Evolutionary conservation across 2,113 vertebrate genomes (phyloP).

Genomic region (Corapipo altera): DNA sequence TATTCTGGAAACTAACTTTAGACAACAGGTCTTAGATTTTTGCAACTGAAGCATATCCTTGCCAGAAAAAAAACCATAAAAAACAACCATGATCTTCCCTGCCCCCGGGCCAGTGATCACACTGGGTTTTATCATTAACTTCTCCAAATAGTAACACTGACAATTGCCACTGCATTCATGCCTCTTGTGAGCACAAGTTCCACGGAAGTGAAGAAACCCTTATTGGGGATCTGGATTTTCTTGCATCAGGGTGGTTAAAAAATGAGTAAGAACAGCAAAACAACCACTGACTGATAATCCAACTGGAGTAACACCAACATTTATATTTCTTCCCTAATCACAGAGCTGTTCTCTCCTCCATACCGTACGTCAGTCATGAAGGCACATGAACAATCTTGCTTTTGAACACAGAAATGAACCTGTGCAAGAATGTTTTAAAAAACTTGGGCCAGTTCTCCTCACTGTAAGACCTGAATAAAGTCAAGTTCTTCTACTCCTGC

Average conservation of each 20-base stretch:
- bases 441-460: not conserved
- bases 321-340: not conserved
- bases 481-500: not conserved
- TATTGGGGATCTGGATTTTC: not conserved
- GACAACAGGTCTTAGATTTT: not conserved
- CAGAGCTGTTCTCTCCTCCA: not conserved
- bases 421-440: not conserved
- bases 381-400: not conserved
- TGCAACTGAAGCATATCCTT: not conserved
- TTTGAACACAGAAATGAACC: not conserved
- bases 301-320: not conserved
- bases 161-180: not conserved
- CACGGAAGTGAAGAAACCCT: not conserved
- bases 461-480: not conserved
- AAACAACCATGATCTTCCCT: not conserved
- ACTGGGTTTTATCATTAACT: not conserved
- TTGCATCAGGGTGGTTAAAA: not conserved
- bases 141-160: not conserved
- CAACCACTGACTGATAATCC: not conserved
- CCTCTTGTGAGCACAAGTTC: not conserved
- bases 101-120: not conserved
- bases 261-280: not conserved
- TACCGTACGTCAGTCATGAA: not conserved
- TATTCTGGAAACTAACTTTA: not conserved
- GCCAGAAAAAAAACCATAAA: not conserved